Evolutionary conservation across 2,888 invertebrate species (phyloP).

Genomic region (Tipula unca): DNA sequence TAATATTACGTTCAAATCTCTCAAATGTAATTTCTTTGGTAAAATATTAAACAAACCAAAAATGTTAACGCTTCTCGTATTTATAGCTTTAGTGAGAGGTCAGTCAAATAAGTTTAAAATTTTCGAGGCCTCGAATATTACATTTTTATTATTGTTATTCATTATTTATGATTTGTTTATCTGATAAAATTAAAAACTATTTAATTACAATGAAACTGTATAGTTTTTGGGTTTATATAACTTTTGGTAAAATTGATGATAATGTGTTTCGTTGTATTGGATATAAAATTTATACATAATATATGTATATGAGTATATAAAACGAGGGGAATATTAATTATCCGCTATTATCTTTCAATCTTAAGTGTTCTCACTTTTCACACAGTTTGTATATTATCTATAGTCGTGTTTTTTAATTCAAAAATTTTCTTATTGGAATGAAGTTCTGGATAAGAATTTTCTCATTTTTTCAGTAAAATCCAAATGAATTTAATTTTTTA

Average conservation of each 20-base stretch:
- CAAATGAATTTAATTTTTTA: too few relatives aligned
- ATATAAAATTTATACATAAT: neutral
- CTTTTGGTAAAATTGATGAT: neutral
- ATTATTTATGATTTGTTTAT: constrained; percentile 4
- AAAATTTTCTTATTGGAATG: too few relatives aligned
- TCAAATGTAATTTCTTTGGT: neutral
- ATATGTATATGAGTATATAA: neutral
- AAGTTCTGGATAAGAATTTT: too few relatives aligned
- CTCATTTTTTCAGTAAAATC: too few relatives aligned
- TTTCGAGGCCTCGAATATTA: neutral
- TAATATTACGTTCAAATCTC: neutral
- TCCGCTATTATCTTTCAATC: neutral
- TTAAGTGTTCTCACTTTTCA: neutral
- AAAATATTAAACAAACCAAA: neutral
- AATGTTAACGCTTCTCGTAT: neutral
- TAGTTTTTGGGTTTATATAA: too few relatives aligned
- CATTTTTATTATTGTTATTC: neutral
- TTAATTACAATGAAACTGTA: neutral
- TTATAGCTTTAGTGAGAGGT: neutral
- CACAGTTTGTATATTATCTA: too few relatives aligned
- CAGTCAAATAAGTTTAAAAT: neutral
- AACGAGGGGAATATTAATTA: neutral
- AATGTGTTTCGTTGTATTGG: neutral
- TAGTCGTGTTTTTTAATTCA: too few relatives aligned
- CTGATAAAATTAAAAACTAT: neutral